Percentiles rank a stretch among this genome's conserved stretches.
phyloP scores from a whole-genome alignment of 2,888 invertebrate species.

The Noctua comes region DNA sequence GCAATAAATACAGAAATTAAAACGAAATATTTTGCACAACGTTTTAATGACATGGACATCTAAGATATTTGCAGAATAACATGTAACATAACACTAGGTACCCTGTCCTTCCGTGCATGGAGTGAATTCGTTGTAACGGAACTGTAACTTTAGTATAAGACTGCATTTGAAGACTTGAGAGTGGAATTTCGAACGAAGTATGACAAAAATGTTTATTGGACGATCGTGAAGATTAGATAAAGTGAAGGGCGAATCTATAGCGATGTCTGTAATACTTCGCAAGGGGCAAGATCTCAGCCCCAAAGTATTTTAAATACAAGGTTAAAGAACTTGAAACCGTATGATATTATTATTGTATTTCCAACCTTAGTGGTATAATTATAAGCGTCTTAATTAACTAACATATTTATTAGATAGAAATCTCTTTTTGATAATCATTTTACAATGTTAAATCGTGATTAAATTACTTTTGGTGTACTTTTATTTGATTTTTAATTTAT shows the following conservation, averaged over 20 bases:
- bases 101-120: conserved; percentile 18
- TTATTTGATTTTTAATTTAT: conserved; percentile 12
- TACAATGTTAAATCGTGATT: conserved; percentile 57
- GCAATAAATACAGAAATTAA: neutral
- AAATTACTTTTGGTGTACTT: conserved; percentile 34
- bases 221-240: conserved; percentile 1
- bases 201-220: conserved; percentile 47
- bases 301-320: conserved; percentile 44
- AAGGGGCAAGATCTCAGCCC: conserved; percentile 13
- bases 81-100: neutral
- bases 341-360: conserved; percentile 44
- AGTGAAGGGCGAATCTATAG: neutral
- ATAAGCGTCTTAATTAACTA: conserved; percentile 53
- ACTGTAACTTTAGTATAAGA: conserved; percentile 34
- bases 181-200: conserved; percentile 46
- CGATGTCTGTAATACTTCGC: neutral
- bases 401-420: conserved; percentile 58
- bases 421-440: conserved; percentile 58
- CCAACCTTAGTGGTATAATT: conserved; percentile 41
- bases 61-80: neutral
- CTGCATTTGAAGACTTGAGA: conserved; percentile 54
- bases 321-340: conserved; percentile 28
- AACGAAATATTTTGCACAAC: neutral
- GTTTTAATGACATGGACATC: neutral
- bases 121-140: conserved; percentile 19